Conservation (phyloP, 1,140 invertebrate genomes). For the Diprion similis region DNA sequence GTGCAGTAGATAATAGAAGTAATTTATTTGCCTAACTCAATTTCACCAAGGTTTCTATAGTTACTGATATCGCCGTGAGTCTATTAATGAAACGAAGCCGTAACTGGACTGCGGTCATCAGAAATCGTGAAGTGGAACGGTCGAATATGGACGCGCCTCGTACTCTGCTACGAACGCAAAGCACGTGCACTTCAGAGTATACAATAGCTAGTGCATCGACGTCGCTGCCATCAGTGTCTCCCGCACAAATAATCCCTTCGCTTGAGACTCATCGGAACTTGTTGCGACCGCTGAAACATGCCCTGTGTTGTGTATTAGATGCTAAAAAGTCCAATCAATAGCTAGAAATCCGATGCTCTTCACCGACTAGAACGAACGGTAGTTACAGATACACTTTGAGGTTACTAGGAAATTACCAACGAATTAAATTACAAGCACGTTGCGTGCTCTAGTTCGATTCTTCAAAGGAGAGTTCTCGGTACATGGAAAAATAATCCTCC, state of each 20-base stretch:
- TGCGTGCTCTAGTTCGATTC: background rate
- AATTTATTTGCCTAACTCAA: too few species aligned
- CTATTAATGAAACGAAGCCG: slow-evolving; percentile 4
- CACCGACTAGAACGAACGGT: background rate
- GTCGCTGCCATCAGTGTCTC: background rate
- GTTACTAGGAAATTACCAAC: background rate
- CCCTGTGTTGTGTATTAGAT: background rate
- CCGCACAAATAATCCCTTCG: background rate
- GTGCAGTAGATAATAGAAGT: too few species aligned
- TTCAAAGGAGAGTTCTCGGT: too few species aligned
- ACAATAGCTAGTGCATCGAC: background rate
- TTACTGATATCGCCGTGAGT: too few species aligned
- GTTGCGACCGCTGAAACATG: background rate
- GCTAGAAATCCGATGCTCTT: background rate
- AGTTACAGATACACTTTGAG: background rate
- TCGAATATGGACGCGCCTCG: slow-evolving; percentile 4
- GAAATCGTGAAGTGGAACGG: background rate
- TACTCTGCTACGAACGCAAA: background rate
- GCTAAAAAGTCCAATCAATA: background rate
- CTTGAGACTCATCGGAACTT: background rate
- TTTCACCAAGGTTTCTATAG: too few species aligned
- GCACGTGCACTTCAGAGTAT: background rate
- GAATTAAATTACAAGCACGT: background rate
- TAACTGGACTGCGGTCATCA: slow-evolving; percentile 3
- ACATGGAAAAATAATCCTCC: too few species aligned